phyloP scores from a whole-genome alignment of 1,140 invertebrate genomes.

The Listronotus oregonensis region DNA sequence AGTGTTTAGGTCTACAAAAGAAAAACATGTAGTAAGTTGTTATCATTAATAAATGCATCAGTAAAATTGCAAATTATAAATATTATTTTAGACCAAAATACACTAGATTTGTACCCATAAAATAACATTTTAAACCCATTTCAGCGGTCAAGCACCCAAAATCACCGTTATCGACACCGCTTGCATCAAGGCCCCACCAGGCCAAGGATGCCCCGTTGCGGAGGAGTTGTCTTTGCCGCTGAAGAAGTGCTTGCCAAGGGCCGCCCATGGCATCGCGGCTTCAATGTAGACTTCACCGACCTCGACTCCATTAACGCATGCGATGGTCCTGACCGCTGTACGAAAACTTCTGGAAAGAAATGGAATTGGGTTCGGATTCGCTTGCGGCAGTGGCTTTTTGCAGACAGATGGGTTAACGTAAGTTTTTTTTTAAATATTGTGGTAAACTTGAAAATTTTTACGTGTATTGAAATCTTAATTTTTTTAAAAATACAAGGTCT shows the following conservation, averaged over 20 bases:
- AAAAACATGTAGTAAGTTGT: no score
- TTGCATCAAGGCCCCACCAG: constrained; percentile 79
- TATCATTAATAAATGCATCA: no score
- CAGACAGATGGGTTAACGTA: constrained; percentile 86
- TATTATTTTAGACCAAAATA: no score
- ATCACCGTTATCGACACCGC: constrained; percentile 80
- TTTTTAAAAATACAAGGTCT: no score
- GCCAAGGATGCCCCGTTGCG: constrained; percentile 80
- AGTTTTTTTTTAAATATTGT: constrained; percentile 56
- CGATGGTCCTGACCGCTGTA: constrained; percentile 89
- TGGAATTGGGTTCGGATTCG: constrained; percentile 96
- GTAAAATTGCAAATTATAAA: no score
- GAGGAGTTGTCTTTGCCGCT: no score
- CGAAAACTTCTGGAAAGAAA: constrained; percentile 89
- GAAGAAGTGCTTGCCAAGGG: constrained; percentile 61
- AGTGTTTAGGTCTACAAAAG: no score
- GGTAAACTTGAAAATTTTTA: no score
- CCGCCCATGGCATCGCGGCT: constrained; percentile 96
- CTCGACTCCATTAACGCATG: constrained; percentile 93
- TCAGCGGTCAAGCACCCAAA: constrained; percentile 70
- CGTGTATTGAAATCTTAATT: no score
- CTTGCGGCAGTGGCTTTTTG: constrained; percentile 91
- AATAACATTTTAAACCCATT: no score
- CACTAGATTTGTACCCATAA: no score
- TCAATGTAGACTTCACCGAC: constrained; percentile 93